Base-by-base conservation (phyloP, 2,113 vertebrate genomes). In the Podilymbus podiceps region DNA sequence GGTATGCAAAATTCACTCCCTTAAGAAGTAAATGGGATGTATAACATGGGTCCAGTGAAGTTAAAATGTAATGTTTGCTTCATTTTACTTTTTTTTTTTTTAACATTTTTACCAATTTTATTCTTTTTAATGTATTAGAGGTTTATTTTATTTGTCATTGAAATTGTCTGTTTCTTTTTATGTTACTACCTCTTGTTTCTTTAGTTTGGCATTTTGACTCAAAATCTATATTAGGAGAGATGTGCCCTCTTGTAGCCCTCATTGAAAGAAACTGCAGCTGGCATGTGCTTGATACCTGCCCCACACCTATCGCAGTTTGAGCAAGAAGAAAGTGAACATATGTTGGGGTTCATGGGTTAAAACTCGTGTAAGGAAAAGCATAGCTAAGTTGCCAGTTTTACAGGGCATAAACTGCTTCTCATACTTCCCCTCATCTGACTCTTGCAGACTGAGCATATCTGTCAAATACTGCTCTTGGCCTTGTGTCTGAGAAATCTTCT, bases 391-490 rank as follows among this genome's bases (percentile, higher is more conserved):
- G 19, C 38, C 21, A 44, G 30, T 88, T 91, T 95, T 72, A 49
- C 23, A 20, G 55, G 42, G 17, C 25, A 74, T 42, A 91, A 82
- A 56, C 58, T 82, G 9, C 75, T 79, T 67, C 63, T 90, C 21
- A 8, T 64, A 4, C 5, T 79, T 83, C 19, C 33, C 56, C 95
- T 86, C 64, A 23, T 93, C 67, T 53, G 63, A 42, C 75, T 73
- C 33, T 24, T 80, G 81, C 62, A 66, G 50, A 31, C 66, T 35
- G 49, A 88, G 24, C 2, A 0, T 88, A 69, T 31, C 33, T 93
- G 90, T 85, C 82, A 94, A 85, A 73, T 50, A 42, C 62, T 74
- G 67, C 75, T 91, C 62, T 88, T 93, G 90, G 71, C 85, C 58
- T 69, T 1, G 0, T 31, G 79, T 83, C 88, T 92, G 88, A 94